Evolutionary conservation across 92 coral and sea anemone species (phyloP), one percentile per base, ranked within the genome.

Genomic region (Epizoanthus rinbou): DNA sequence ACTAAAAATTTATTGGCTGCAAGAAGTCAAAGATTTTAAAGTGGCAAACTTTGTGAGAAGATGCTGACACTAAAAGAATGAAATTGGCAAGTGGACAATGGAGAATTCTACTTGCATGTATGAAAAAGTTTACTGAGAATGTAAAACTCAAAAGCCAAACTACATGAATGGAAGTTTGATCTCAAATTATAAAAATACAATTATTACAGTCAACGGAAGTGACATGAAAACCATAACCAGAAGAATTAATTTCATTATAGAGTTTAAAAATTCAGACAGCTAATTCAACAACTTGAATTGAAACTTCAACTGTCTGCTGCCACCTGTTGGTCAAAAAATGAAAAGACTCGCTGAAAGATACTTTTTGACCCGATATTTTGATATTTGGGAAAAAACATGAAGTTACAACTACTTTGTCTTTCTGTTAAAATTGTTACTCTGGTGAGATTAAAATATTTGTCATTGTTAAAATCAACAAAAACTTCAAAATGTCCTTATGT

Each of bases 1-100:
- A 64, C 69, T 64, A 64, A 64, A 64, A 64, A 64, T 64, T 64
- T 64, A 64, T 64, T 64, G 69, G 69, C 69, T 64, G 69, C 69
- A 64, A 64, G 69, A 64, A 64, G 69, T 64, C 69, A 64, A 64
- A 64, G 69, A 64, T 64, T 64, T 64, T 64, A 64, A 64, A 64
- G 69, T 64, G 69, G 69, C 69, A 64, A 64, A 64, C 69, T 64
- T 64, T 64, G 69, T 64, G 69, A 64, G 69, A 64, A 64, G 69
- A 64, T 64, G 69, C 69, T 64, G 69, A 64, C 69, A 62, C 67
- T 62, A 62, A 62, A 62, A 62, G 67, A 62, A 62, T 62, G 3
- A 62, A 62, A 62, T 62, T 62, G 67, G 67, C 67, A 62, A 62
- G 67, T 62, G 67, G 67, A 62, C 67, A 62, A 62, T 62, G 67